A percentile compares a stretch with the other conserved stretches of the same genome.
Conservation (phyloP, 2,888 invertebrate genomes). For the Drosophila emarginata region DNA sequence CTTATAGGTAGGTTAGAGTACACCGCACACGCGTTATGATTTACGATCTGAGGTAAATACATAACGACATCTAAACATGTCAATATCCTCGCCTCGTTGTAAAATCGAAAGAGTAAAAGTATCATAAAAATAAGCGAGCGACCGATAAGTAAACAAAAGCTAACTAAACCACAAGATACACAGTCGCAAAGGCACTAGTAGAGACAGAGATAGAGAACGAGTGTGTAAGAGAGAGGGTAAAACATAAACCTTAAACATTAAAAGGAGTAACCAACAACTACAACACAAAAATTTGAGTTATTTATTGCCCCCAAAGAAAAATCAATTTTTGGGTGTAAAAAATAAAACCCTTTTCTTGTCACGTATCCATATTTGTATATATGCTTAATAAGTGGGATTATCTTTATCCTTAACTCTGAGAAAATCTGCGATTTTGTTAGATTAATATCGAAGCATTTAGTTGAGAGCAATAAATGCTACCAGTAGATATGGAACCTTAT, state of each 20-base stretch:
- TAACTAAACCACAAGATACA: constrained; percentile 35
- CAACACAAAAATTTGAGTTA: not conserved
- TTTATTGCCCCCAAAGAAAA: constrained; percentile 32
- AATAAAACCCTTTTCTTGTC: constrained; percentile 14
- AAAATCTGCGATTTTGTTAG: constrained; percentile 21
- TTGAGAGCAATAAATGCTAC: constrained; percentile 62
- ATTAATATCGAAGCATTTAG: constrained; percentile 39
- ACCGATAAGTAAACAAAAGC: constrained; percentile 64
- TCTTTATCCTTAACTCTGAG: constrained; percentile 28
- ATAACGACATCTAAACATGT: constrained; percentile 77
- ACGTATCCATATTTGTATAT: constrained; percentile 37
- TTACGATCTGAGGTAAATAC: constrained; percentile 74
- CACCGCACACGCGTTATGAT: constrained; percentile 73
- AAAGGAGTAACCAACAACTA: not conserved
- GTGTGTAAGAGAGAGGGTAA: not conserved
- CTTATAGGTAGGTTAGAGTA: constrained; percentile 16
- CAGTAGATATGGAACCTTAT: constrained; percentile 58
- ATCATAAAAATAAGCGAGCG: constrained; percentile 61
- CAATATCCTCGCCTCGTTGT: constrained; percentile 73
- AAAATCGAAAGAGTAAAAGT: constrained; percentile 75
- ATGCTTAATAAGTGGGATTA: constrained; percentile 7
- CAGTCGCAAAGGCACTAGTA: not conserved
- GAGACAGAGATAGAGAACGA: not conserved
- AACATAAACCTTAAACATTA: not conserved
- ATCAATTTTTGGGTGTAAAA: constrained; percentile 34